These are phyloP conservation scores for Tinamus guttatus DNA, from an alignment of 2,113 vertebrate genomes.

Conservation along the genomic window DNA sequence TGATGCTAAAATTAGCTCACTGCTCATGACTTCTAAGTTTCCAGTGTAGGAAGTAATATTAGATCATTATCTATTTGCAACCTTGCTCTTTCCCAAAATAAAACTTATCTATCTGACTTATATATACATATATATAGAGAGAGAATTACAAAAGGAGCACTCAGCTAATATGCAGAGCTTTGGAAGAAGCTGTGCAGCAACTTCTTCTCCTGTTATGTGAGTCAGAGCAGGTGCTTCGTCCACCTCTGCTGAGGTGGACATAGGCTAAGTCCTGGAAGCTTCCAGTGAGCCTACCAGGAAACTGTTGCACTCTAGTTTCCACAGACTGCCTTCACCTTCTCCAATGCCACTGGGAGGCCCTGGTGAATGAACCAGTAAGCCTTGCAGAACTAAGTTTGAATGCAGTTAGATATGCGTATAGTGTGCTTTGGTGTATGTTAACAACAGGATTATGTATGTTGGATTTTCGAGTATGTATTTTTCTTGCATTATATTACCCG, in stretches of 20 bases:
- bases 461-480: no score
- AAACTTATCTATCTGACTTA: background rate
- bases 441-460: no score
- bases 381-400: no score
- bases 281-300: background rate
- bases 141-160: background rate
- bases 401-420: no score
- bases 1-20: constrained; percentile 38
- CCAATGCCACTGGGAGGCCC: background rate
- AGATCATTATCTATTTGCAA: constrained; percentile 56
- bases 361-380: background rate
- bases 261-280: background rate
- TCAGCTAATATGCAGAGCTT: background rate
- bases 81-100: constrained; percentile 45
- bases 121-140: background rate
- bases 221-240: background rate
- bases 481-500: no score
- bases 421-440: no score
- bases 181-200: background rate
- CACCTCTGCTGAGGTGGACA: background rate
- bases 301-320: background rate
- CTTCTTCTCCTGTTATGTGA: background rate
- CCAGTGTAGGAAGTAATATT: constrained; percentile 34
- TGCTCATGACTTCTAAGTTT: constrained; percentile 24
- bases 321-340: rapidly evolving